Conservation (phyloP, 2,113 vertebrate genomes). For the Picathartes gymnocephalus region DNA sequence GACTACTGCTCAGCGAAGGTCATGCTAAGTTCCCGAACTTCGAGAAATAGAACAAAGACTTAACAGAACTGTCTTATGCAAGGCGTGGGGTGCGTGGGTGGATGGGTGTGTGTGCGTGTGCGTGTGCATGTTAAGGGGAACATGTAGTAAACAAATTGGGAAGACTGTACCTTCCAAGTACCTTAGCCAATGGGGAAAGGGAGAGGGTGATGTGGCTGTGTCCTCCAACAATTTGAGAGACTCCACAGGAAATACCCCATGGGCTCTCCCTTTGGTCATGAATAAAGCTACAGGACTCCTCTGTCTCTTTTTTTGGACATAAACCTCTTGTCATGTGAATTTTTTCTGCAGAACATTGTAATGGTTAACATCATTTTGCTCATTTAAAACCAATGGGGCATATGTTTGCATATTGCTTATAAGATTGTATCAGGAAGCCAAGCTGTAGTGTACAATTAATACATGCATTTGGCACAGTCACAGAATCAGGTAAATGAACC, state of each 20-base stretch:
- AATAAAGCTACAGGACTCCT: background rate
- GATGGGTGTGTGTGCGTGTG: too few species aligned
- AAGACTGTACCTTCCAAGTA: background rate
- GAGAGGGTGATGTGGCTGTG: background rate
- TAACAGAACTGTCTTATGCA: background rate
- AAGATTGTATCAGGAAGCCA: background rate
- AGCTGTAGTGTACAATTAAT: too few species aligned
- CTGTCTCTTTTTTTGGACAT: background rate
- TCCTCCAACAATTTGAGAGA: background rate
- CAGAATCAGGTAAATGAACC: background rate
- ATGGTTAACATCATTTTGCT: background rate
- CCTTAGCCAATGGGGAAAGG: background rate
- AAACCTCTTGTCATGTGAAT: too few species aligned
- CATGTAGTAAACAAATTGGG: accelerated
- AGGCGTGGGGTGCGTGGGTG: too few species aligned
- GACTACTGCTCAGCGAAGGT: background rate
- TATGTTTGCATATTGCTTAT: background rate
- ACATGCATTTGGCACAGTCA: background rate
- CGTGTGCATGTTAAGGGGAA: background rate
- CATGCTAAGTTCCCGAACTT: background rate
- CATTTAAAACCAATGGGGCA: background rate
- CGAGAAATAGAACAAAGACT: background rate
- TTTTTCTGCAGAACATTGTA: background rate
- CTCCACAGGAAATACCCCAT: background rate
- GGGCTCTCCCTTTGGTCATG: background rate